Base-by-base conservation (phyloP, 2,888 invertebrate species). In the Leucania comma region DNA sequence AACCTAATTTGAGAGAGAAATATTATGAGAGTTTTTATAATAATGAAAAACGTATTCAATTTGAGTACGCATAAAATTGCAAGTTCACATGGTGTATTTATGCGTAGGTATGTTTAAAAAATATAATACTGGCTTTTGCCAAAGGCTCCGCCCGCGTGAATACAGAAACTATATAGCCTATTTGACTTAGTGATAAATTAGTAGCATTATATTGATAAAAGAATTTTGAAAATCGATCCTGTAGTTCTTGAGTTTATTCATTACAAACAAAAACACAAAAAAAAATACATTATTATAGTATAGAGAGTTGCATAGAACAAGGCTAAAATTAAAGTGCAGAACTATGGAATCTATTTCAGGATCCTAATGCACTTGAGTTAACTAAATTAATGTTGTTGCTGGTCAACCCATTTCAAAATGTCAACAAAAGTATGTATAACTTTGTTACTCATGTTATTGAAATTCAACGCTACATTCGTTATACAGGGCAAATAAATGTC, bases 401-500 rank as follows among this genome's bases (percentile, higher is more conserved):
- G 20, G 26, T 50, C 53, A 79, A 79, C 63, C 79, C 60, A 60
- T 68, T 78, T 68, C 51, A 53, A 42, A 70, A 60, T 75, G 62
- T 50, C 78, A 71, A 61, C 60, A 54, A 24, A 29, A 42, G 51
- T 59, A 35, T 46, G 32, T 53, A 42, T 58, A 71, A 64, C 67
- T 70, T 63, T 64, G 26, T 53, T 66, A 72, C 46, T 68, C 54
- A 57, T 58, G 48, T 65, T 68, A 68, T 65, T 69, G 65, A 80
- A 70, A 72, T 81, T 78, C 62, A 67, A 83, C 74, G 74, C 60
- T 66, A 72, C 75, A 81, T 82, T 85, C 65, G 77, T 63, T 82
- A 83, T 57, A 76, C 78, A 77, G 78, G 83, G 68, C 75, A 81
- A 67, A 75, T 70, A 81, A 85, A 85, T 85, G 85, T 85, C 84